Conservation (phyloP, 2,113 vertebrate genomes). For the Solea solea region DNA sequence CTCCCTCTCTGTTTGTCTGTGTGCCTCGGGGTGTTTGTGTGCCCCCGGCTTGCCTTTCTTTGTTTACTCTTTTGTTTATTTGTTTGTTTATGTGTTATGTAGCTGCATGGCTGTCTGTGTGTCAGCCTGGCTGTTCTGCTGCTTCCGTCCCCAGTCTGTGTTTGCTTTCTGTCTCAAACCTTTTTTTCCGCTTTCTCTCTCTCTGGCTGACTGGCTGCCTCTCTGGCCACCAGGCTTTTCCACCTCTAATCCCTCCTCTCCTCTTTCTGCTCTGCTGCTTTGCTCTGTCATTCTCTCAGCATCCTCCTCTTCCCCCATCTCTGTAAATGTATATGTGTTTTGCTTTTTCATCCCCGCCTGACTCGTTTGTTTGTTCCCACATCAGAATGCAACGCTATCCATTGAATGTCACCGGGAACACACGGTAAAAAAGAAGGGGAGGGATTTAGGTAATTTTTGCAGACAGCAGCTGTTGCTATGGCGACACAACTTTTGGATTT, state of each 20-base stretch:
- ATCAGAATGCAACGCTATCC: slow-evolving; percentile 51
- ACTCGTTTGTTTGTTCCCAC: slow-evolving; percentile 52
- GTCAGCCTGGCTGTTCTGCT: slow-evolving; percentile 24
- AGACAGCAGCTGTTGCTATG: slow-evolving; percentile 84
- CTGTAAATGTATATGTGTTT: not conserved
- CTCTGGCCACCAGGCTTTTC: slow-evolving; percentile 69
- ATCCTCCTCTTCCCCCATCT: slow-evolving; percentile 27
- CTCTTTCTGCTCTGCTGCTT: slow-evolving; percentile 64
- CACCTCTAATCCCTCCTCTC: slow-evolving; percentile 70
- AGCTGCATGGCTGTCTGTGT: slow-evolving; percentile 18
- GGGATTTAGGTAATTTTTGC: slow-evolving; percentile 81
- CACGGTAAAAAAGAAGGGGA: slow-evolving; percentile 40
- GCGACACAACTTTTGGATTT: slow-evolving; percentile 82
- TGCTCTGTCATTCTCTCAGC: slow-evolving; percentile 38
- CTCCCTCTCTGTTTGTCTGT: slow-evolving; percentile 23
- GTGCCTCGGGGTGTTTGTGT: slow-evolving; percentile 28
- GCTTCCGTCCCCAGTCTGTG: slow-evolving; percentile 39
- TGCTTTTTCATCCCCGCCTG: not conserved
- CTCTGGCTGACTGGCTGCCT: slow-evolving; percentile 55
- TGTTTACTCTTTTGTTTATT: slow-evolving; percentile 43
- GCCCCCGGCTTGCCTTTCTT: slow-evolving; percentile 33
- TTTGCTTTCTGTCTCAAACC: slow-evolving; percentile 50
- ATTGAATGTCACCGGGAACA: slow-evolving; percentile 55
- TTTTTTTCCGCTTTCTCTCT: slow-evolving; percentile 21
- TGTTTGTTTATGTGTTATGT: slow-evolving; percentile 34